A percentile compares a stretch with the other conserved stretches of the same genome.
These are phyloP conservation scores for Epizoanthus rinbou DNA, from an alignment of 92 coral and sea anemone species.

Conservation along the genomic window DNA sequence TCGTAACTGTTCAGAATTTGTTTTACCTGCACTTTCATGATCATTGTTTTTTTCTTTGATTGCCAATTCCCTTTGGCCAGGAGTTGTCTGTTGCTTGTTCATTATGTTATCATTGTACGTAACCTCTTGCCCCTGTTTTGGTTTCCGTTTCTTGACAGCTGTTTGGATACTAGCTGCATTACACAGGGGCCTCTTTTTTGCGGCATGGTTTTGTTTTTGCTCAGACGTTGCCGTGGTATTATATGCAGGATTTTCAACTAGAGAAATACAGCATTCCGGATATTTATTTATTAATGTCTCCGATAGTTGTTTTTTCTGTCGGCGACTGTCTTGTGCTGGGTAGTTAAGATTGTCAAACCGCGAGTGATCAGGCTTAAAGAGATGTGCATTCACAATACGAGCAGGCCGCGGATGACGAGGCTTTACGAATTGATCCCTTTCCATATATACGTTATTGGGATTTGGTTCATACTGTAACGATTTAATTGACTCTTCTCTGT, in stretches of 20 bases:
- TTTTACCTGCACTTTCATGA: too few relatives aligned
- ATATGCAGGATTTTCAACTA: slow-evolving; percentile 12
- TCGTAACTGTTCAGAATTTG: not conserved
- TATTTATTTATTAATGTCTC: not conserved
- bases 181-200: not conserved
- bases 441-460: not conserved
- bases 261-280: not conserved
- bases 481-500: not conserved
- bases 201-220: not conserved
- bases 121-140: too few relatives aligned
- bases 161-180: not conserved
- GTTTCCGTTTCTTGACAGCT: not conserved
- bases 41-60: too few relatives aligned
- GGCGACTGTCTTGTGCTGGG: not conserved
- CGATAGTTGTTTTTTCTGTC: not conserved
- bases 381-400: not conserved
- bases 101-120: too few relatives aligned
- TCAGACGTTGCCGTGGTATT: not conserved
- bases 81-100: too few relatives aligned
- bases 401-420: not conserved
- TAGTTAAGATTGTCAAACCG: not conserved
- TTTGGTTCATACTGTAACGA: not conserved
- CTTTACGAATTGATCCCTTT: not conserved
- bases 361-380: not conserved
- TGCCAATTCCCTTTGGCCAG: too few relatives aligned